phyloP scores from a whole-genome alignment of 2,797 vertebrate genomes.

The Prionace glauca region DNA sequence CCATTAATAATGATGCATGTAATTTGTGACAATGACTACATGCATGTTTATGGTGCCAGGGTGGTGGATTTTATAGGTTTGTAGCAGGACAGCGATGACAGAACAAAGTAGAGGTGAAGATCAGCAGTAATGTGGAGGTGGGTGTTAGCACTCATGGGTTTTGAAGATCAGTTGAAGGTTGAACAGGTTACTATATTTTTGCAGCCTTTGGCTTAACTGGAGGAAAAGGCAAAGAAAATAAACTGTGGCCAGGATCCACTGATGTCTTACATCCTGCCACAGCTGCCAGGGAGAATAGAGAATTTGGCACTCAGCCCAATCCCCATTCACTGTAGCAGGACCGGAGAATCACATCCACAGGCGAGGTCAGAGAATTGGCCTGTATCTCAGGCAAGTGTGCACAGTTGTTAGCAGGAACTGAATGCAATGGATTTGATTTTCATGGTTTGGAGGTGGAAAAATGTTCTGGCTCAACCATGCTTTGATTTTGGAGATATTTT shows the following conservation, averaged over 20 bases:
- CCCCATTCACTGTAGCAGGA: too few relatives aligned
- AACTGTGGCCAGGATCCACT: not conserved
- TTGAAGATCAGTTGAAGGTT: not conserved
- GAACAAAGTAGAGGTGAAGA: not conserved
- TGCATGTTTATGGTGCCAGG: not conserved
- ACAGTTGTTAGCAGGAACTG: not conserved
- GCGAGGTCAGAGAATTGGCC: too few relatives aligned
- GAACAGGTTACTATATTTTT: not conserved
- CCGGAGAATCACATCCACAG: too few relatives aligned
- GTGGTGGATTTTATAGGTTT: not conserved
- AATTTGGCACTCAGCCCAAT: too few relatives aligned
- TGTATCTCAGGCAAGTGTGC: not conserved
- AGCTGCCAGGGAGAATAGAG: too few relatives aligned
- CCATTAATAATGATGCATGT: not conserved
- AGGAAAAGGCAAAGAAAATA: not conserved
- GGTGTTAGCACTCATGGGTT: not conserved
- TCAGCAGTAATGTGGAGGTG: not conserved
- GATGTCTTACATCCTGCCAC: too few relatives aligned
- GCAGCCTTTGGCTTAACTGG: not conserved
- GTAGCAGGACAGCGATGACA: too few relatives aligned
- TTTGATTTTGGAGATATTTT: not conserved
- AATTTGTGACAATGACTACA: not conserved
- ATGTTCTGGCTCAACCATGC: too few relatives aligned
- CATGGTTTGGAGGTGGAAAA: too few relatives aligned
- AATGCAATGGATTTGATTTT: not conserved